A percentile compares a stretch with the other conserved stretches of the same genome.
These are phyloP conservation scores for Cossypha dichroa DNA, from an alignment of 2,797 vertebrate species.

Conservation along the genomic window DNA sequence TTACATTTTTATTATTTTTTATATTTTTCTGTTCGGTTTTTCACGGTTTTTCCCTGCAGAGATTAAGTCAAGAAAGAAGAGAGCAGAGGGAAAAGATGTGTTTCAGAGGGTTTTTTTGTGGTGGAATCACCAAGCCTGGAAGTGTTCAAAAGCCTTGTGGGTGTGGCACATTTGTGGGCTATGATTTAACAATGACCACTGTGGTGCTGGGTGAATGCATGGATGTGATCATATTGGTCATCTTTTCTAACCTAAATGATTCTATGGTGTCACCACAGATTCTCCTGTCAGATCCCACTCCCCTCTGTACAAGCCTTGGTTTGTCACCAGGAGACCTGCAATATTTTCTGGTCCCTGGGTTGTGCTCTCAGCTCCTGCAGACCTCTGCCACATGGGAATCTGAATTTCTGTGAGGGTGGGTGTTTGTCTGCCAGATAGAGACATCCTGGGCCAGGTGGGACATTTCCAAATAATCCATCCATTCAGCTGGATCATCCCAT, in stretches of 20 bases:
- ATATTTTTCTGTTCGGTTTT: background rate
- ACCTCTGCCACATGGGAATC: background rate
- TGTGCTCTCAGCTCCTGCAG: background rate
- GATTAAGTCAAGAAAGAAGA: background rate
- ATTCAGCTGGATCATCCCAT: background rate
- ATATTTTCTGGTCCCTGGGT: background rate
- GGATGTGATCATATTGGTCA: fast-evolving
- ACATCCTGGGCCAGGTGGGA: background rate
- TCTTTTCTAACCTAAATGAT: background rate
- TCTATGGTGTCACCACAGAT: background rate
- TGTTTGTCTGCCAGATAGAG: background rate
- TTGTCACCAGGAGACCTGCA: background rate
- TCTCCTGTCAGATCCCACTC: background rate
- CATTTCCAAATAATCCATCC: background rate
- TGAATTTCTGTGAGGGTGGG: background rate
- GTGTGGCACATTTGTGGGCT: background rate
- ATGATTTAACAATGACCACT: background rate
- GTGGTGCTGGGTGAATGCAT: background rate
- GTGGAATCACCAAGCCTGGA: background rate
- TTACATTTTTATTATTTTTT: background rate
- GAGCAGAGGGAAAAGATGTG: background rate
- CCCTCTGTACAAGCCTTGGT: background rate
- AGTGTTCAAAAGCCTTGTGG: background rate
- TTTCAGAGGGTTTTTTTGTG: background rate
- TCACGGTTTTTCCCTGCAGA: fast-evolving